These are phyloP conservation scores for Portunus trituberculatus DNA, from an alignment of 1,140 invertebrate genomes.

Conservation along the genomic window DNA sequence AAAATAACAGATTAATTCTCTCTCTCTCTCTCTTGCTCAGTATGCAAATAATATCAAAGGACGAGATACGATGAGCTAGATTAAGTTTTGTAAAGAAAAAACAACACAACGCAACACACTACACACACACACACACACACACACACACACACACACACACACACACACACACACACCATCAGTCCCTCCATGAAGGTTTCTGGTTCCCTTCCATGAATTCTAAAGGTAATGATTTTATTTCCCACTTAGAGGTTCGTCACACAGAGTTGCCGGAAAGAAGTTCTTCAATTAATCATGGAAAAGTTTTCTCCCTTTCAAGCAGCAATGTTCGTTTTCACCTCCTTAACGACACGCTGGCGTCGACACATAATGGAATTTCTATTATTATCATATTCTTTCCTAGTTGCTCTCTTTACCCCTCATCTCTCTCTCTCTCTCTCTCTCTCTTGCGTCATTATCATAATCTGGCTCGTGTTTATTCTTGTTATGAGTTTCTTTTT, in stretches of 20 bases:
- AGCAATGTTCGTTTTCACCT: background rate
- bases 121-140: background rate
- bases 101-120: no score
- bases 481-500: background rate
- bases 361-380: background rate
- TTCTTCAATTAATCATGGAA: background rate
- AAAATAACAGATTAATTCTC: no score
- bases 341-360: background rate
- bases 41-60: no score
- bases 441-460: background rate
- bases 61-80: no score
- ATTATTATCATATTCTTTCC: background rate
- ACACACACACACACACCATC: background rate
- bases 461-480: background rate
- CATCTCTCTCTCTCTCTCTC: background rate
- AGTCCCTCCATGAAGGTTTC: no score
- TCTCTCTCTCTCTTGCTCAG: no score
- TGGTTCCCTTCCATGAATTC: background rate
- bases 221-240: background rate
- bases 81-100: no score
- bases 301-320: background rate
- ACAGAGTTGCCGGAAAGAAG: background rate
- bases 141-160: background rate
- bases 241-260: background rate
- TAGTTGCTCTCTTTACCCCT: no score